A percentile compares a stretch with the other conserved stretches of the same genome.
These are phyloP conservation scores for Microcebus ravelobensis DNA, from an alignment of 2,113 vertebrate species.

Conservation along the genomic window DNA sequence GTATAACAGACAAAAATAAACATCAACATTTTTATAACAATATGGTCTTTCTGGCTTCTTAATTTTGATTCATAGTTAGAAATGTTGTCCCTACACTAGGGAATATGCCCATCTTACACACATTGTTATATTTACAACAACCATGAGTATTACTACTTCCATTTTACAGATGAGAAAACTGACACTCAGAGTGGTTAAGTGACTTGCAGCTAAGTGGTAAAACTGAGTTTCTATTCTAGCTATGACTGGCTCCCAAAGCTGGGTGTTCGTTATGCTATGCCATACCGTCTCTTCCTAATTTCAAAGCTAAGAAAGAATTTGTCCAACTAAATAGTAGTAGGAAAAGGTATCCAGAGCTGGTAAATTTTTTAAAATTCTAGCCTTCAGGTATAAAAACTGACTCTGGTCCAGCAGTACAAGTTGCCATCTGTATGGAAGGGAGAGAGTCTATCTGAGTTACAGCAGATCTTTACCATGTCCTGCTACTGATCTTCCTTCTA, in stretches of 20 bases:
- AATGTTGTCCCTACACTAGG: too few relatives aligned
- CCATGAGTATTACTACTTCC: background rate
- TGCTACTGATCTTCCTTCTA: background rate
- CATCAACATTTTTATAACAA: background rate
- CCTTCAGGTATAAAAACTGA: background rate
- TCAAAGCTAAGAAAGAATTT: constrained; percentile 43
- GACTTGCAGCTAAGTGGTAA: background rate
- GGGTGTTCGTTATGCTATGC: background rate
- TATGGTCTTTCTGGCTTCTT: background rate
- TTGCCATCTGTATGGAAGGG: background rate
- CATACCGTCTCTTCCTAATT: background rate
- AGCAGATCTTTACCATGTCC: background rate
- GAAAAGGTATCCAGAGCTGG: background rate
- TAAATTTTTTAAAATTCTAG: background rate
- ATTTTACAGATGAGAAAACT: constrained; percentile 30
- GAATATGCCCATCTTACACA: background rate
- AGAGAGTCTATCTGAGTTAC: background rate
- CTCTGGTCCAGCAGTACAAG: background rate
- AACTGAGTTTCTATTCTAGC: background rate
- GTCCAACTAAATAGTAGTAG: background rate
- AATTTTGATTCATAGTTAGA: too few relatives aligned
- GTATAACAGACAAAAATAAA: background rate
- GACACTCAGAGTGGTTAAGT: background rate
- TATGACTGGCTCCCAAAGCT: background rate
- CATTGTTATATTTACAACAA: background rate